Evolutionary conservation across 2,888 invertebrate species (phyloP), one percentile per base, ranked within the genome.

Genomic region (Cataglyphis cursor): DNA sequence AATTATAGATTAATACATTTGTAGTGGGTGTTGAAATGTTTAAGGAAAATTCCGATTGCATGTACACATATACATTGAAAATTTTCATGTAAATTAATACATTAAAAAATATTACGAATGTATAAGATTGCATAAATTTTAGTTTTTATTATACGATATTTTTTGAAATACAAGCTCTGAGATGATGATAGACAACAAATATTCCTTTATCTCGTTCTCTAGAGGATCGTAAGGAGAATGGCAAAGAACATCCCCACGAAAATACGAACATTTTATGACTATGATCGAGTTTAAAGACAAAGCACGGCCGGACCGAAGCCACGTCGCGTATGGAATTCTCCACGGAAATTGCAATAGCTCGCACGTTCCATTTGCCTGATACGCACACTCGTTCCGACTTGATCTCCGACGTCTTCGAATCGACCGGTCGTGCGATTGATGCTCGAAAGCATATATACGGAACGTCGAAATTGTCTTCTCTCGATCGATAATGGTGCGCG

Each of bases 351-450:
- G 81, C 81, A 65, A 74, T 68, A 64, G 64, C 51, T 70, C 57
- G 82, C 44, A 66, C 61, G 75, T 85, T 76, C 76, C 84, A 82
- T 81, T 85, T 72, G 78, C 54, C 87, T 78, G 75, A 83, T 83
- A 62, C 76, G 62, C 48, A 21, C 65, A 61, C 38, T 72, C 62
- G 28, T n/a, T n/a, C 21, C 73, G 64, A 31, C 38, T 66, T 59
- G 12, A 41, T 8, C 38, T 44, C 61, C 38, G 57, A 38, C 59
- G 41, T 80, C 51, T 61, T 24, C 31, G 81, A 64, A 87, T 85
- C 84, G 88, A 48, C 59, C 57, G 54, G 61, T 31, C 68, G 51
- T 81, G 80, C 59, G 73, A 6, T 48, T 61, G 72, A 57, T 31
- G 38, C 72, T 80, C 75, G 84, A 84, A 75, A 81, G 82, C 24